phyloP scores from a whole-genome alignment of 92 coral and sea anemone genomes.

The Muricea muricata region DNA sequence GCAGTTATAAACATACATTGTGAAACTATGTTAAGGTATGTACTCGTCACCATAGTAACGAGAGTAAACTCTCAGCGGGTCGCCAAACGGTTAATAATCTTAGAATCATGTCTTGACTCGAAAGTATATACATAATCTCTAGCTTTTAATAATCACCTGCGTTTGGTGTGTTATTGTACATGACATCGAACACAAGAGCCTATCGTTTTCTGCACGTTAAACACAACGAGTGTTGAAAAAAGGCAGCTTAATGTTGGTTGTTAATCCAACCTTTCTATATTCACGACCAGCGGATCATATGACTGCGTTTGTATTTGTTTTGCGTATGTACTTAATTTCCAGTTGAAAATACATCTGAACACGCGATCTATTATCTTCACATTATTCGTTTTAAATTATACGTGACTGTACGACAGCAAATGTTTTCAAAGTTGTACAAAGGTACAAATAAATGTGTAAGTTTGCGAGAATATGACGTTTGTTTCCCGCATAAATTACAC shows the following conservation, averaged over 20 bases:
- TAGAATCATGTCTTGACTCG: not conserved
- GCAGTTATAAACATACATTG: not conserved
- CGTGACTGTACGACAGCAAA: not conserved
- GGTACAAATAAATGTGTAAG: not conserved
- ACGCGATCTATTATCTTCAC: too few relatives aligned
- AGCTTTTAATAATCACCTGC: too few relatives aligned
- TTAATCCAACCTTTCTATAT: not conserved
- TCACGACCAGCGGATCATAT: not conserved
- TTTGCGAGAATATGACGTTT: not conserved
- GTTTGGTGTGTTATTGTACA: too few relatives aligned
- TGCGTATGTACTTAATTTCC: too few relatives aligned
- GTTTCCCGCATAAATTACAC: constrained; percentile 39
- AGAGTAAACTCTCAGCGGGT: not conserved
- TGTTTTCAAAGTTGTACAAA: not conserved
- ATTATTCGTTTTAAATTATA: too few relatives aligned
- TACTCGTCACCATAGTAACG: not conserved
- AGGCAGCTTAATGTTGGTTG: not conserved
- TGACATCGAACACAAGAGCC: too few relatives aligned
- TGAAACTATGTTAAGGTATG: too few relatives aligned
- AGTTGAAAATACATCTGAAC: too few relatives aligned
- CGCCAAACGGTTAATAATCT: not conserved
- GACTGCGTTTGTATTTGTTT: not conserved
- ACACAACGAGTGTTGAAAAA: not conserved
- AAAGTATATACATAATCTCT: too few relatives aligned
- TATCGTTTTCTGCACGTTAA: not conserved